Base-by-base conservation (phyloP, 2,797 vertebrate genomes). In the Adelosebastes latens region DNA sequence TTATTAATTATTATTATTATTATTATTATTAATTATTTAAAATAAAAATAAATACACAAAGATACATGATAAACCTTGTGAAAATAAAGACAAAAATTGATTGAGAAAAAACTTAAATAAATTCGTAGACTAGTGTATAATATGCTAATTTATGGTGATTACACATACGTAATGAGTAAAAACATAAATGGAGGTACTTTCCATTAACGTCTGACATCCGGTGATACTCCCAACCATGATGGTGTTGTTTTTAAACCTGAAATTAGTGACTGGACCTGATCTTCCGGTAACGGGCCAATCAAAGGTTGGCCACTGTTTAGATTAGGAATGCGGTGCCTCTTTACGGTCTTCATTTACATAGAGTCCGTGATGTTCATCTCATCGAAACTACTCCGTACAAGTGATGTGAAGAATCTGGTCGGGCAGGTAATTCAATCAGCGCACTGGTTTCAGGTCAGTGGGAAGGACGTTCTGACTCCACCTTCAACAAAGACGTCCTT, bases 371-470 rank as follows among this genome's bases (percentile, higher is more conserved):
- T 77, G 62, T 2, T 24, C 63, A 88, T 95, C 88, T 95, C 89
- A 14, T 83, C 93, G 95, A 96, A 95, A 96, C 96, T 85, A 3
- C 36, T 34, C 11, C 16, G 4, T 56, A 29, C 42, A 13, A 31
- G 87, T 83, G 25, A 74, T 59, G 65, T 55, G 1, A 93, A 82
- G 93, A 95, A 96, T 96, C 94, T 88, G 6, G 94, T 70, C 25
- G 24, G 72, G 67, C 94, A n/a, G 71, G 95, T 89, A 89, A 81
- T 22, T 64, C 65, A n/a, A 18, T 36, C 6, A 9, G 9, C 0
- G 3, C 13, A 9, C 32, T 34, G 62, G 94, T 95, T 95, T 95
- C 91, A 89, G 88, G 80, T 78, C 72, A 77, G 27, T 62, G 6
- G 42, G 53, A 55, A 52, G 14, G 62, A 55, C 3, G 0, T 9